These are phyloP conservation scores for Ornithoptera alexandrae DNA, from an alignment of 2,888 invertebrate species.

Conservation along the genomic window DNA sequence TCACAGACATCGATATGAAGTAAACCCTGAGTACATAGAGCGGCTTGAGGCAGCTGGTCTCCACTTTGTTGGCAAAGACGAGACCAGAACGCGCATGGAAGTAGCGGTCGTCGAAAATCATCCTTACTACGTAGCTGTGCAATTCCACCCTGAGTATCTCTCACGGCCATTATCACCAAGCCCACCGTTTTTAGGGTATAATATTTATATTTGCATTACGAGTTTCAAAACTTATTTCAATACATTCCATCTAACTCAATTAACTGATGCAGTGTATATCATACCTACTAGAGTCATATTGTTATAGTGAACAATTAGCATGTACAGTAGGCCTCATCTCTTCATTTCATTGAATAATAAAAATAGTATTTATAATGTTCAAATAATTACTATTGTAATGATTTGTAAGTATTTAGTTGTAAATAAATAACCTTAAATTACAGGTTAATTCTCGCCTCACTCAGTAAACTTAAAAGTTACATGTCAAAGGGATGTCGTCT, in stretches of 20 bases:
- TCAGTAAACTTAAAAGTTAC: slow-evolving; percentile 87
- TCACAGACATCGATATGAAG: slow-evolving; percentile 98
- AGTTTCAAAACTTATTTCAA: not conserved
- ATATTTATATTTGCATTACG: not conserved
- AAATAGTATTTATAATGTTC: too few relatives aligned
- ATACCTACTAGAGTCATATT: too few relatives aligned
- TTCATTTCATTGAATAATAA: too few relatives aligned
- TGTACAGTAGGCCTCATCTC: too few relatives aligned
- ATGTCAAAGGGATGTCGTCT: slow-evolving; percentile 86
- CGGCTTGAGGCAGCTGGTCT: slow-evolving; percentile 90
- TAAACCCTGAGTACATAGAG: slow-evolving; percentile 92
- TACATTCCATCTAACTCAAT: too few relatives aligned
- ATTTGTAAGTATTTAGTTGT: not conserved
- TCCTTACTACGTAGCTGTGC: slow-evolving; percentile 96
- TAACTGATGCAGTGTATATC: too few relatives aligned
- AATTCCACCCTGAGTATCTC: slow-evolving; percentile 98
- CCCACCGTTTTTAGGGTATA: slow-evolving; percentile 93
- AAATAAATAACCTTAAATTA: slow-evolving; percentile 31
- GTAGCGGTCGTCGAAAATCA: slow-evolving; percentile 92
- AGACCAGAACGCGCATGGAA: slow-evolving; percentile 94
- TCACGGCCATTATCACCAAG: slow-evolving; percentile 95
- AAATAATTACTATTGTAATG: not conserved
- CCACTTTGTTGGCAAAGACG: slow-evolving; percentile 93
- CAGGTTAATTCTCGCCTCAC: slow-evolving; percentile 91
- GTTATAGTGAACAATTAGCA: too few relatives aligned